Percentiles rank a stretch among this genome's conserved stretches.
These are phyloP conservation scores for Colius striatus DNA, from an alignment of 2,113 vertebrate genomes.

Conservation along the genomic window DNA sequence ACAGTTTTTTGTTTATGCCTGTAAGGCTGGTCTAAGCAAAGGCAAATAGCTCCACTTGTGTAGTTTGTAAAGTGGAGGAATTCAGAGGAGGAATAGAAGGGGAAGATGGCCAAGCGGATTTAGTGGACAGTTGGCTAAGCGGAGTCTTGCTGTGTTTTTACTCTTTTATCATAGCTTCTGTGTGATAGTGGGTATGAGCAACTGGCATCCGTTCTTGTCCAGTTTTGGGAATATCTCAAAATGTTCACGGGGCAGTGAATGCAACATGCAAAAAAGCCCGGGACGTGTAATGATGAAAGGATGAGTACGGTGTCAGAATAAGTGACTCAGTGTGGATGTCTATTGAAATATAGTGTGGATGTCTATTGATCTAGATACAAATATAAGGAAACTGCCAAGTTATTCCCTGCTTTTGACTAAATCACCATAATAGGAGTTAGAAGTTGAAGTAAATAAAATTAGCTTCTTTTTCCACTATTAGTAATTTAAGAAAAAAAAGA, in stretches of 20 bases:
- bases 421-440: not conserved
- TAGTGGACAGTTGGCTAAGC: not conserved
- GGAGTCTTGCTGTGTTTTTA: not conserved
- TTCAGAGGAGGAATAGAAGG: not conserved
- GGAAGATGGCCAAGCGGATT: not conserved
- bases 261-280: not conserved
- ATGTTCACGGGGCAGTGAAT: fast-evolving
- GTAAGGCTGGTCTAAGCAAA: not conserved
- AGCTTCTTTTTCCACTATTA: not conserved
- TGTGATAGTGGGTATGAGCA: fast-evolving
- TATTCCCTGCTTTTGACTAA: not conserved
- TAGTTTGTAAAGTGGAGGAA: not conserved
- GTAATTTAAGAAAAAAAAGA: not conserved
- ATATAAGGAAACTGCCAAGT: not conserved
- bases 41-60: not conserved
- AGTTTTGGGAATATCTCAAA: not conserved
- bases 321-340: not conserved
- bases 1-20: not conserved
- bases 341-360: not conserved
- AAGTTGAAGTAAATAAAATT: not conserved
- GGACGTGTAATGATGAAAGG: not conserved
- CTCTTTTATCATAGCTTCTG: not conserved
- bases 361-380: not conserved
- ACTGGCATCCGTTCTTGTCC: not conserved
- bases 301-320: not conserved